Percentiles rank a stretch among this genome's conserved stretches.
Evolutionary conservation across 1,140 invertebrate genomes (phyloP).

Genomic region (Cephus cinctus): DNA sequence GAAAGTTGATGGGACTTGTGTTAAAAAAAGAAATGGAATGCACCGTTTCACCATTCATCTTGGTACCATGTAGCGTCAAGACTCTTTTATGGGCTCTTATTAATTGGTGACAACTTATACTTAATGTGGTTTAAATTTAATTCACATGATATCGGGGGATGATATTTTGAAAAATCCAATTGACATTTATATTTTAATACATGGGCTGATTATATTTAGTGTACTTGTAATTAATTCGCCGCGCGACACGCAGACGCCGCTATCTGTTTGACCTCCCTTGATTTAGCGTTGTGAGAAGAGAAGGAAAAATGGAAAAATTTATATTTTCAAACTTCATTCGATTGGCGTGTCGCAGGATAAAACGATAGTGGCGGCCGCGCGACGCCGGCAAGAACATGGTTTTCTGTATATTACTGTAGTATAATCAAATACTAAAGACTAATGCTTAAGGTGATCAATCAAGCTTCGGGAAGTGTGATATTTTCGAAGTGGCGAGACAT

Average conservation of each 20-base stretch:
- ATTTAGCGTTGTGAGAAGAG: too few species aligned
- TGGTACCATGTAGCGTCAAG: too few species aligned
- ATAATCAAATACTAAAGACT: slow-evolving; percentile 55
- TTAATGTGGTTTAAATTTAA: slow-evolving; percentile 24
- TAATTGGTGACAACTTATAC: slow-evolving; percentile 28
- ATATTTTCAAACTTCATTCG: neutral
- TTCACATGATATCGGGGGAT: slow-evolving; percentile 33
- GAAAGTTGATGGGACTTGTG: too few species aligned
- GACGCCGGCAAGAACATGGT: slow-evolving; percentile 27
- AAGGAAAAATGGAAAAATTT: too few species aligned
- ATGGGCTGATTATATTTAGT: slow-evolving; percentile 49
- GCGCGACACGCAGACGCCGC: too few species aligned
- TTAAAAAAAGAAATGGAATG: too few species aligned
- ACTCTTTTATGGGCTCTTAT: slow-evolving; percentile 19
- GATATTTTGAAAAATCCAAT: slow-evolving; percentile 45
- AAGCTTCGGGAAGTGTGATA: slow-evolving; percentile 39
- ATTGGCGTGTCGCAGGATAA: slow-evolving; percentile 1
- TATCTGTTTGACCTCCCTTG: too few species aligned
- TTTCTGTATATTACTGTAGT: slow-evolving; percentile 53
- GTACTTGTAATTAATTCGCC: slow-evolving; percentile 41
- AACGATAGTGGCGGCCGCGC: slow-evolving; percentile 1
- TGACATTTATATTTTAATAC: slow-evolving; percentile 53
- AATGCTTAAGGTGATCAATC: slow-evolving; percentile 48
- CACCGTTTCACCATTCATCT: too few species aligned
- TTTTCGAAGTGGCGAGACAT: slow-evolving; percentile 38